Percentiles rank a stretch among this genome's conserved stretches.
Conservation (phyloP, 1,140 invertebrate species). For the Wiebesia pumilae region DNA sequence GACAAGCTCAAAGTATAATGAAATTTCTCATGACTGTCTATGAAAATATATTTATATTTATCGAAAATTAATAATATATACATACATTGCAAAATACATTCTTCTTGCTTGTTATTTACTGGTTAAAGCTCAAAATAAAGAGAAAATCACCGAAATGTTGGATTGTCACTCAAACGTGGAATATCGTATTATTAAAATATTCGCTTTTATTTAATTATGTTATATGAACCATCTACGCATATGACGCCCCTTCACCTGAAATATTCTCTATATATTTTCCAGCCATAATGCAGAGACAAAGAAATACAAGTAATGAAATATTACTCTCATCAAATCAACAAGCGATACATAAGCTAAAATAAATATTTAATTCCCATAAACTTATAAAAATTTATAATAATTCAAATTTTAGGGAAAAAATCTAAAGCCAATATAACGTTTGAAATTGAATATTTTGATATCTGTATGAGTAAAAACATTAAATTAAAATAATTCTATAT, state of each 20-base stretch:
- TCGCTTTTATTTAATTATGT: constrained; percentile 44
- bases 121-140: background rate
- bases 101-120: background rate
- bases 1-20: too few species aligned
- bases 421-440: too few species aligned
- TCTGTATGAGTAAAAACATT: too few species aligned
- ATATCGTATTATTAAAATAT: constrained; percentile 41
- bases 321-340: too few species aligned
- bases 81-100: background rate
- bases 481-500: too few species aligned
- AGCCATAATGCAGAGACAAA: too few species aligned
- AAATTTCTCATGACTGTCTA: too few species aligned
- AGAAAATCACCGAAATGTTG: constrained; percentile 10
- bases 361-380: too few species aligned
- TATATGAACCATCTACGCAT: background rate
- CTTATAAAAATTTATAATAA: too few species aligned
- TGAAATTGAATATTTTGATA: too few species aligned
- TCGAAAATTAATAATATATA: constrained; percentile 28
- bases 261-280: background rate
- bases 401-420: too few species aligned
- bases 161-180: constrained; percentile 1
- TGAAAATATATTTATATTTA: background rate
- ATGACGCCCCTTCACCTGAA: background rate
- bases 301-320: background rate
- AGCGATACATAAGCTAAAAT: too few species aligned